Conservation (phyloP, 2,113 vertebrate species). For the Meriones unguiculatus region DNA sequence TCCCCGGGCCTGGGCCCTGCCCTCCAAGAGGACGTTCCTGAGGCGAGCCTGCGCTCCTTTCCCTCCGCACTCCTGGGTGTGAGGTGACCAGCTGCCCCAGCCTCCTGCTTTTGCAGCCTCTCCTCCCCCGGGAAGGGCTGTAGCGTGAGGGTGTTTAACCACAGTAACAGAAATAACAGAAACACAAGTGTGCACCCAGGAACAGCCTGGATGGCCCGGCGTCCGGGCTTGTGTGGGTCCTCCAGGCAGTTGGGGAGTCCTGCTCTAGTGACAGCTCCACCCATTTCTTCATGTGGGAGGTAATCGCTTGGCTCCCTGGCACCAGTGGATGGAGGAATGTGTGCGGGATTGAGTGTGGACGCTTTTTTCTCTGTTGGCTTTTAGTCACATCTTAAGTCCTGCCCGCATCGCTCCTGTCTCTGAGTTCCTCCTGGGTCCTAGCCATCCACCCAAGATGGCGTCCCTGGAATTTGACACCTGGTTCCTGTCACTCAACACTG, state of each 20-base stretch:
- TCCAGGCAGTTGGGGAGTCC: neutral
- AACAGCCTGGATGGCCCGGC: neutral
- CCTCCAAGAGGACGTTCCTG: too few relatives aligned
- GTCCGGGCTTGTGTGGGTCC: neutral
- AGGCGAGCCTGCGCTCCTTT: neutral
- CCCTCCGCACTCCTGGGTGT: neutral
- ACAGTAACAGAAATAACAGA: neutral
- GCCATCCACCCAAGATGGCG: too few relatives aligned
- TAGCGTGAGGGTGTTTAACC: neutral
- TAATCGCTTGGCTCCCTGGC: neutral
- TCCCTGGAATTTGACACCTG: neutral
- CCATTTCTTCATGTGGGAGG: neutral
- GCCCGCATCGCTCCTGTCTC: neutral
- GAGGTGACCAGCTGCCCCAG: too few relatives aligned
- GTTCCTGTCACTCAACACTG: neutral
- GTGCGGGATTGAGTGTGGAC: neutral
- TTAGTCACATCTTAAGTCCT: neutral
- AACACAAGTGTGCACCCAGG: neutral
- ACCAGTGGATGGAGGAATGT: neutral
- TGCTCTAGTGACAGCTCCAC: neutral
- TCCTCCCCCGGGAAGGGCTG: neutral
- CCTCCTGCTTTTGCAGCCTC: neutral
- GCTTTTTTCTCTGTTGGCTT: neutral
- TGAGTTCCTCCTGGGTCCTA: neutral
- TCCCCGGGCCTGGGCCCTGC: neutral